Evolutionary conservation across 2,113 vertebrate genomes (phyloP), one percentile per base, ranked within the genome.

Genomic region (Pseudonaja textilis): DNA sequence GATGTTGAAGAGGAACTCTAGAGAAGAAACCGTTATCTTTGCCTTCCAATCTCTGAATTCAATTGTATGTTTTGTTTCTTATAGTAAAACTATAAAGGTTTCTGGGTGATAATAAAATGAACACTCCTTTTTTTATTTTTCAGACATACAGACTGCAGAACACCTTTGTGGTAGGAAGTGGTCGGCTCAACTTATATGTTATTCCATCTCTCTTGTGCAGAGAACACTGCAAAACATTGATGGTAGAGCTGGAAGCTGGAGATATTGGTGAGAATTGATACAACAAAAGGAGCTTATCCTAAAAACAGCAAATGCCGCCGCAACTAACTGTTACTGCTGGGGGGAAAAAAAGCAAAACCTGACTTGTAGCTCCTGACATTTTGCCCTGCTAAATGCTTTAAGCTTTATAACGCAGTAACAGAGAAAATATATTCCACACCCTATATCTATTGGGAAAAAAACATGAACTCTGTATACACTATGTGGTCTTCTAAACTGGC

Each of bases 131-230:
- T n/a, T 9, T 29, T 29, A 22, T 74, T 0, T 92, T 88, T 69
- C 69, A 98, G 98, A 97, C 95, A 93, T 96, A 97, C 74, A 93
- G 87, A 52, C 93, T 98, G 93, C 97, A 96, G 47, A 97, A 96
- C 88, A 81, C 97, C 1, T 97, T 98, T 0, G 94, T 95, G 39
- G 52, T 98, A 3, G 97, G 97, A 56, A 97, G 97, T 0, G 98
- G 98, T 0, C 97, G 95, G 81, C 96, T 98, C 92, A 97, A 97
- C 92, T 55, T 98, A 93, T 97, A 97, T 12, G 91, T 97, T 2
- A 93, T 91, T 56, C 97, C 98, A 55, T 95, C 97, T 85, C 89
- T 92, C 69, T 93, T 95, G 1, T 98, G 98, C 95, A 96, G 95
- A 81, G 95, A 64, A 93, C 97, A 97, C 91, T 98, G 98, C 87